A percentile compares a stretch with the other conserved stretches of the same genome.
Evolutionary conservation across 2,888 invertebrate genomes (phyloP).

Genomic region (Lycophotia porphyrea): DNA sequence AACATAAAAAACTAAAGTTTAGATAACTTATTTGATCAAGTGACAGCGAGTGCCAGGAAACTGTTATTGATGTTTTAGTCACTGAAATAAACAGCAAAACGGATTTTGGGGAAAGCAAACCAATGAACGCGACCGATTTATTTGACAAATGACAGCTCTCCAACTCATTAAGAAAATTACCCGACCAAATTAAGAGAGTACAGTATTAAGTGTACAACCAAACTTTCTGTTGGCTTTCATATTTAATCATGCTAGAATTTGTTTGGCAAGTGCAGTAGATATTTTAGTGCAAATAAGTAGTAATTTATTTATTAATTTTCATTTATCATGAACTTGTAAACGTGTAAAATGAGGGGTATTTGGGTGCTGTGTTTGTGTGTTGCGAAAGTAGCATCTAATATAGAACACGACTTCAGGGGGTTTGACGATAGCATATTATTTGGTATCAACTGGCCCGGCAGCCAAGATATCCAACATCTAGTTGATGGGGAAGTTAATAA

Average conservation of each 20-base stretch:
- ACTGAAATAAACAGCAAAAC: not conserved
- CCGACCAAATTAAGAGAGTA: constrained; percentile 58
- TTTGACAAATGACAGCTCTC: constrained; percentile 81
- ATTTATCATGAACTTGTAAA: constrained; percentile 63
- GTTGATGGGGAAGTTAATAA: constrained; percentile 75
- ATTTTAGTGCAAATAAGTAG: constrained; percentile 14
- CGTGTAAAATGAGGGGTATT: constrained; percentile 74
- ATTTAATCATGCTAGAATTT: constrained; percentile 46
- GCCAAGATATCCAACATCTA: constrained; percentile 71
- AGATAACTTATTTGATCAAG: not conserved
- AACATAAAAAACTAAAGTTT: not conserved
- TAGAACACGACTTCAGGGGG: constrained; percentile 92
- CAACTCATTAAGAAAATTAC: constrained; percentile 75
- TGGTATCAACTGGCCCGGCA: constrained; percentile 94
- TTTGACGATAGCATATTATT: constrained; percentile 96
- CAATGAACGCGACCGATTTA: constrained; percentile 34
- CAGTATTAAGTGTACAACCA: accelerated
- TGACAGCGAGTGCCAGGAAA: not conserved
- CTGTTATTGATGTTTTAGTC: not conserved
- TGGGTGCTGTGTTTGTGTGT: constrained; percentile 74
- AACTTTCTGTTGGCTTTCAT: not conserved
- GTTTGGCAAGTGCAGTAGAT: constrained; percentile 34
- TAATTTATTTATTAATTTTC: constrained; percentile 38
- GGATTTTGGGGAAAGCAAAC: not conserved
- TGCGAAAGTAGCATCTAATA: constrained; percentile 72